phyloP scores from a whole-genome alignment of 2,797 vertebrate genomes.

The Acanthurus lineatus region DNA sequence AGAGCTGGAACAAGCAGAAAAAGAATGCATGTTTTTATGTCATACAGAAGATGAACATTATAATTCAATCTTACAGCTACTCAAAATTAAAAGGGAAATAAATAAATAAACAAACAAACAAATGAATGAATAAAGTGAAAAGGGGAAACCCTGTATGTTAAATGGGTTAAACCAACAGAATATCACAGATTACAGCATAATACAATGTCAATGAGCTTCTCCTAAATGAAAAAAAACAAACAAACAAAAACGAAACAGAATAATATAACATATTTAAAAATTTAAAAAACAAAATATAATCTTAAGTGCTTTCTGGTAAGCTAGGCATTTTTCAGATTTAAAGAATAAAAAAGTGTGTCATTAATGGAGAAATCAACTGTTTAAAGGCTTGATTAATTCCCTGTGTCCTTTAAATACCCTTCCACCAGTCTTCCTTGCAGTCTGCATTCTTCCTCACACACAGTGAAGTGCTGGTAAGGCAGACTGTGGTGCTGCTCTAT shows the following conservation, averaged over 20 bases:
- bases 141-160: not conserved
- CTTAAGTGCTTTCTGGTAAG: not conserved
- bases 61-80: not conserved
- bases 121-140: no score
- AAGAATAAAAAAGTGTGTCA: no score
- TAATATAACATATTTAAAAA: no score
- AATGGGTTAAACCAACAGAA: not conserved
- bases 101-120: no score
- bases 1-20: not conserved
- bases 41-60: not conserved
- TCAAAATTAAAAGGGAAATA: not conserved
- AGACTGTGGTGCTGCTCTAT: not conserved
- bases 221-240: not conserved
- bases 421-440: not conserved
- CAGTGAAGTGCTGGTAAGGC: not conserved
- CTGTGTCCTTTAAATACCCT: not conserved
- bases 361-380: not conserved
- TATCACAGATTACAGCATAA: not conserved
- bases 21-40: not conserved
- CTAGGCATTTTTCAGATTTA: no score
- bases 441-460: slow-evolving; percentile 4
- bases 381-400: not conserved
- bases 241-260: not conserved
- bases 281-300: not conserved
- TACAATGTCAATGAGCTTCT: not conserved